phyloP scores from a whole-genome alignment of 2,888 invertebrate genomes.

The Heliothis peltigera region DNA sequence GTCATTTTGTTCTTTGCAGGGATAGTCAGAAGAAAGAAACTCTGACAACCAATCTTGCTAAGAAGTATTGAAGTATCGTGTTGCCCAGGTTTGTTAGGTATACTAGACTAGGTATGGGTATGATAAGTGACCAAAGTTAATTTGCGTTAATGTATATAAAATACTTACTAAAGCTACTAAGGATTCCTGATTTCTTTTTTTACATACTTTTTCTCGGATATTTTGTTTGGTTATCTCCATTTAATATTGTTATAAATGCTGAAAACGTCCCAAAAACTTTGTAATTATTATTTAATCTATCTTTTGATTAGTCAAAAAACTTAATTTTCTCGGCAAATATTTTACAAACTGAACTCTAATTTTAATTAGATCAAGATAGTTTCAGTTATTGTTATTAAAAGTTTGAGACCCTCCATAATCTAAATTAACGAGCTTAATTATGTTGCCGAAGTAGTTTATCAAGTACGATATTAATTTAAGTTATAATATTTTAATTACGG shows the following conservation, averaged over 20 bases:
- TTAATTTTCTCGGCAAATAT: conserved; percentile 30
- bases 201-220: too few species aligned
- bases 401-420: conserved; percentile 28
- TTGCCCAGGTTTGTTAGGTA: too few species aligned
- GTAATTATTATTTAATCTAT: conserved; percentile 7
- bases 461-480: conserved; percentile 34
- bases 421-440: conserved; percentile 25
- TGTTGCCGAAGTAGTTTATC: conserved; percentile 20
- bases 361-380: conserved; percentile 32
- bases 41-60: too few species aligned
- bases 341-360: conserved; percentile 24
- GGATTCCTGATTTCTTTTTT: too few species aligned
- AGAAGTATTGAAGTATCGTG: too few species aligned
- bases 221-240: background rate
- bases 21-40: too few species aligned
- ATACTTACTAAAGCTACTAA: too few species aligned
- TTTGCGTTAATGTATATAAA: too few species aligned
- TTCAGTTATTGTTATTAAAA: conserved; percentile 29
- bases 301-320: conserved; percentile 12
- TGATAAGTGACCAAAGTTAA: too few species aligned
- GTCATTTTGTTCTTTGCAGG: too few species aligned
- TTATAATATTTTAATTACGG: conserved; percentile 7
- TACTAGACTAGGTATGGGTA: too few species aligned
- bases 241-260: background rate
- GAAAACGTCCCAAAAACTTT: background rate